Base-by-base conservation (phyloP, 2,888 invertebrate genomes). In the Rhaphigaster nebulosa region DNA sequence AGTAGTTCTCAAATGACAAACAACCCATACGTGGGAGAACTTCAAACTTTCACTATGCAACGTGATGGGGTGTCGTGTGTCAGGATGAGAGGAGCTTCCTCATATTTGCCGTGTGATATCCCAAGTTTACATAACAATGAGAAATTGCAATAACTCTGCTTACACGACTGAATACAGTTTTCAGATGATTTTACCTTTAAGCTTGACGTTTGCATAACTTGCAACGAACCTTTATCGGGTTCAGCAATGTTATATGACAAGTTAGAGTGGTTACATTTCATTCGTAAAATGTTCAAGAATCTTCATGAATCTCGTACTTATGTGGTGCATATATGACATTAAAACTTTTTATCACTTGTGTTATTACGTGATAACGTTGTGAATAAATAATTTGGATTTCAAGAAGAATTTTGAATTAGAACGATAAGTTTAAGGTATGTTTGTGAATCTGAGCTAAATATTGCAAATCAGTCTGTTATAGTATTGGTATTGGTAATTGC, bases 1-100 rank as follows among this genome's bases (percentile, higher is more conserved):
- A 60, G 60, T 29, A 29, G 6, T 38, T 76, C 20, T 20, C 8
- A 38, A 76, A 76, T 76, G 38, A 38, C 20, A 34, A 38, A 76
- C 15, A 76, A 38, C 20, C 6, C 18, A 23, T 65, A n/a, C 29
- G n/a, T 65, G n/a, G 13, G 23, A 38, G 34, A 76, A 76, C 70
- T 34, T 3, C 13, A 29, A 5, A 76, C 70, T 76, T 76, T 76
- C 70, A 76, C 70, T 38, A 34, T 23, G 10, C 6, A 38, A 76
- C 70, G 34, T 76, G 70, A 76, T 76, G 70, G 38, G 70, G 38
- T 76, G 70, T 76, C 70, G 34, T 76, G 34, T 76, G 34, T 38
- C 38, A 76, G 23, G 38, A 20, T 12, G 20, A n/a, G n/a, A n/a
- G n/a, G n/a, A 76, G 18, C 34, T 76, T 76, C 70, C 70, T 76